phyloP scores from a whole-genome alignment of 2,888 invertebrate genomes.

The Pelosia muscerda region DNA sequence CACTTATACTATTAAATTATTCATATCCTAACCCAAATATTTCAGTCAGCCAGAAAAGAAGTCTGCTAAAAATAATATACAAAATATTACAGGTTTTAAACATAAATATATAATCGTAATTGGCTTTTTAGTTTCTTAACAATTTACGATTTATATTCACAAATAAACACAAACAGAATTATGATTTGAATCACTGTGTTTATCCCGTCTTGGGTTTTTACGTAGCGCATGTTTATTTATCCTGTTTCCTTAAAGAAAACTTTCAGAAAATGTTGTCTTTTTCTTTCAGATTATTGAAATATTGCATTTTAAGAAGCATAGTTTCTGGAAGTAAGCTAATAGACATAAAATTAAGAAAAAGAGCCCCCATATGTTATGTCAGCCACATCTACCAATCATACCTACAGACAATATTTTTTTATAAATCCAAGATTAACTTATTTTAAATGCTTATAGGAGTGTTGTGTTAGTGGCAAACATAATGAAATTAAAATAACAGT shows the following conservation, averaged over 20 bases:
- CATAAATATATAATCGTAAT: background rate
- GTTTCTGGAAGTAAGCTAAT: background rate
- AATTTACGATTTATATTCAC: background rate
- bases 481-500: background rate
- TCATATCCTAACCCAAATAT: constrained; percentile 38
- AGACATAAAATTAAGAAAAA: background rate
- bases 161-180: background rate
- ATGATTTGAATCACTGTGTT: background rate
- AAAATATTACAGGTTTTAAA: constrained; percentile 7
- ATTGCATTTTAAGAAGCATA: background rate
- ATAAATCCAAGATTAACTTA: background rate
- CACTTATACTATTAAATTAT: constrained; percentile 56
- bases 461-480: background rate
- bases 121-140: background rate
- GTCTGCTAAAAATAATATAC: background rate
- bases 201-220: background rate
- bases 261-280: background rate
- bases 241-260: background rate
- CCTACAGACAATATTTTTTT: background rate
- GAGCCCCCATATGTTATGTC: background rate
- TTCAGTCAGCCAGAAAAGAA: constrained; percentile 22
- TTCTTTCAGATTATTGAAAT: background rate
- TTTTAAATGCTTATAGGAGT: constrained; percentile 2
- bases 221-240: background rate
- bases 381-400: constrained; percentile 1